Conservation (phyloP, 2,113 vertebrate species). For the Lagopus leucura region DNA sequence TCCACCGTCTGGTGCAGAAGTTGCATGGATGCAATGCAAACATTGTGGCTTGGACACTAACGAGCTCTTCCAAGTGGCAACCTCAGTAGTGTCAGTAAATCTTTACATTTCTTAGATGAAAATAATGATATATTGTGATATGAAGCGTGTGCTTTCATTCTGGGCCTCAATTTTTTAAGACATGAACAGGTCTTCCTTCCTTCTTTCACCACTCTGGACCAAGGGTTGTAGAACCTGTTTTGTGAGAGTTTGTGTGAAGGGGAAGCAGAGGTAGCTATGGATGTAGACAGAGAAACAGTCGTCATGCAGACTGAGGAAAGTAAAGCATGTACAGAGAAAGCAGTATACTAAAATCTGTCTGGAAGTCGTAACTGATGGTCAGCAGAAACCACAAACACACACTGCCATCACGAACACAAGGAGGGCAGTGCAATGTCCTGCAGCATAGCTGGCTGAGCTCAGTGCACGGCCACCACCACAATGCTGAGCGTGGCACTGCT, state of each 20-base stretch:
- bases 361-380: neutral
- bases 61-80: neutral
- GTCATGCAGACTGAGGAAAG: neutral
- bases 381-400: neutral
- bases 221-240: neutral
- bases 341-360: neutral
- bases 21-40: neutral
- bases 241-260: neutral
- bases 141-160: neutral
- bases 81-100: neutral
- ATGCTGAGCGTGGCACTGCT: neutral
- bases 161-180: accelerated
- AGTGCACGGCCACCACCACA: accelerated
- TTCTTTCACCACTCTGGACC: neutral
- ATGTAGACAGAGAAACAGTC: neutral
- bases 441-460: accelerated
- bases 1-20: neutral
- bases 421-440: accelerated
- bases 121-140: neutral
- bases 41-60: neutral
- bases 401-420: accelerated
- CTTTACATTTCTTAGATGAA: neutral
- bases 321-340: neutral
- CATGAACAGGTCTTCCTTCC: neutral
- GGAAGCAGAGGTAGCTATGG: neutral